A percentile compares a stretch with the other conserved stretches of the same genome.
Conservation (phyloP, 2,888 invertebrate genomes). For the Netelia inedita region DNA sequence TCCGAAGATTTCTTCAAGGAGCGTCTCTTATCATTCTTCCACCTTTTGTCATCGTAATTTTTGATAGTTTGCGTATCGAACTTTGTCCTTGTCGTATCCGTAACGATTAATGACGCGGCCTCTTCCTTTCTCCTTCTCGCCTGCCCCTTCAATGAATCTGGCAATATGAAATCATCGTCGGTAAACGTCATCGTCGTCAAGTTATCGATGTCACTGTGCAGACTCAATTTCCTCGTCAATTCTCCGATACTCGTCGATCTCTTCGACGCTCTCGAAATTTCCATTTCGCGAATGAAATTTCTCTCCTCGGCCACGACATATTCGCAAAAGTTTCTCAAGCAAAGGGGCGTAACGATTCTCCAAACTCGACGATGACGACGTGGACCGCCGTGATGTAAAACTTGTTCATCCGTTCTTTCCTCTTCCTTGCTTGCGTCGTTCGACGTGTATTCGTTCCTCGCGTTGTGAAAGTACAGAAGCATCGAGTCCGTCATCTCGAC, state of each 20-base stretch:
- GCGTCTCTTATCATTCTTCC: constrained; percentile 39
- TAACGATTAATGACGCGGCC: constrained; percentile 4
- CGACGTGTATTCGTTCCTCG: constrained; percentile 21
- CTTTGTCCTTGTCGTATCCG: constrained; percentile 5
- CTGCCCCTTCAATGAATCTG: constrained; percentile 77
- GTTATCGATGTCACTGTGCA: constrained; percentile 51
- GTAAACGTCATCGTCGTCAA: constrained; percentile 48
- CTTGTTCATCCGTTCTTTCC: constrained; percentile 31
- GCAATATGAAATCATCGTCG: constrained; percentile 77
- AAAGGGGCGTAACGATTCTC: constrained; percentile 84
- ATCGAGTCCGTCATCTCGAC: constrained; percentile 78
- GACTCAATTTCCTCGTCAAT: constrained; percentile 58
- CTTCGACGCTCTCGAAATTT: constrained; percentile 32
- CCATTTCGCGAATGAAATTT: constrained; percentile 84
- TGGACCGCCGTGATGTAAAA: constrained; percentile 5
- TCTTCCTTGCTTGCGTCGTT: constrained; percentile 30
- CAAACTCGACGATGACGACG: constrained; percentile 74
- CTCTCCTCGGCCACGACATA: constrained; percentile 86
- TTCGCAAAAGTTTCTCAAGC: constrained; percentile 87
- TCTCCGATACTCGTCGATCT: constrained; percentile 48
- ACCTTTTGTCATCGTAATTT: constrained; percentile 30
- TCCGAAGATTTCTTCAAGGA: constrained; percentile 27
- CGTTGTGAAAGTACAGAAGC: constrained; percentile 75
- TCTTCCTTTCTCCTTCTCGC: constrained; percentile 18
- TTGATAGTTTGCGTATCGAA: constrained; percentile 26